These are phyloP conservation scores for Euzophera pinguis DNA, from an alignment of 2,888 invertebrate genomes.

Conservation along the genomic window DNA sequence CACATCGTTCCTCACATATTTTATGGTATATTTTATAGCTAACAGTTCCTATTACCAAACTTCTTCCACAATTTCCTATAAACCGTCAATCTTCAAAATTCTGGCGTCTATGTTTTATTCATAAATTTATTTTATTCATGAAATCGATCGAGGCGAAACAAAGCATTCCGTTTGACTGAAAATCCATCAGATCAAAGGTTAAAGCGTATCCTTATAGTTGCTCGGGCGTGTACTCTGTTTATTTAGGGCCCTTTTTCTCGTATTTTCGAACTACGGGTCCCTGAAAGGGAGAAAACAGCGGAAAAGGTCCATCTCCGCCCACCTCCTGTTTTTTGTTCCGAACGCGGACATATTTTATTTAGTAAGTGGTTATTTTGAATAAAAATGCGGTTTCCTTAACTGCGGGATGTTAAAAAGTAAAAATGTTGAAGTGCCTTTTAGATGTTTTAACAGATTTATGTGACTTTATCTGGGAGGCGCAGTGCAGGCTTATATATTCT, in stretches of 20 bases:
- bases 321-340: conserved; percentile 67
- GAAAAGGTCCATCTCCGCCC: conserved; percentile 62
- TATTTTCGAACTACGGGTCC: background rate
- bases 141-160: background rate
- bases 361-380: conserved; percentile 78
- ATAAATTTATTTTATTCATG: conserved; percentile 4
- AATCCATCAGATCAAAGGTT: conserved; percentile 5
- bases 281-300: conserved; percentile 38
- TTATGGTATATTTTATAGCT: too few species aligned
- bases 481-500: too few species aligned
- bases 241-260: conserved; percentile 5
- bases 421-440: conserved; percentile 39
- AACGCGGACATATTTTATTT: conserved; percentile 75
- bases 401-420: conserved; percentile 64
- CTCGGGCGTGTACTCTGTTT: conserved; percentile 5
- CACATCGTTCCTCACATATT: too few species aligned
- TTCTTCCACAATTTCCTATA: background rate
- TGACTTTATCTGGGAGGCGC: conserved; percentile 33
- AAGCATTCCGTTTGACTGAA: background rate
- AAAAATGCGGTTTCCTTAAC: conserved; percentile 69
- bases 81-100: conserved; percentile 17
- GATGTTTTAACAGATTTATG: conserved; percentile 50
- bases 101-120: conserved; percentile 16
- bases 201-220: conserved; percentile 10
- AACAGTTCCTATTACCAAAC: background rate